Evolutionary conservation across 2,888 invertebrate species (phyloP).

Genomic region (Scaptodrosophila latifasciaeformis): DNA sequence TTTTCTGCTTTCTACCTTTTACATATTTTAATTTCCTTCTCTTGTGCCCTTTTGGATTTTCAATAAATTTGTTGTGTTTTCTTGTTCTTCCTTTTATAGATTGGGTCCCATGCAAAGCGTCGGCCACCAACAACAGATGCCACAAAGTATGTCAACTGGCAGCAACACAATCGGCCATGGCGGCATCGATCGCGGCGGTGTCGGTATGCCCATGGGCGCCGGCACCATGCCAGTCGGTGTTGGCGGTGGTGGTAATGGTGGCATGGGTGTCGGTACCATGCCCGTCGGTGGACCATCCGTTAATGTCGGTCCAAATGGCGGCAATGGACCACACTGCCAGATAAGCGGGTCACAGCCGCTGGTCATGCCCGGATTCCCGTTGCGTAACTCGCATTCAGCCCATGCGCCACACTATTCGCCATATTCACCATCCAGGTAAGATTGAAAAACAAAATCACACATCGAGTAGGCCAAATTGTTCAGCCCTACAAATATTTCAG

Average conservation of each 20-base stretch:
- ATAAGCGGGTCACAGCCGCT: slow-evolving; percentile 83
- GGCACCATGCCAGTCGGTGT: slow-evolving; percentile 64
- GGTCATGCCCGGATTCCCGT: slow-evolving; percentile 92
- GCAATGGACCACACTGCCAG: slow-evolving; percentile 77
- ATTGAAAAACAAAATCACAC: neutral
- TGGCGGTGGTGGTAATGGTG: slow-evolving; percentile 46
- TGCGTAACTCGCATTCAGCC: slow-evolving; percentile 80
- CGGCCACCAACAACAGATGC: slow-evolving; percentile 74
- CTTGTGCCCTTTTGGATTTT: no score
- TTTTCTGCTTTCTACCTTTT: no score
- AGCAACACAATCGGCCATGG: slow-evolving; percentile 77
- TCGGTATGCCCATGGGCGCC: slow-evolving; percentile 58
- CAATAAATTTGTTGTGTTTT: neutral
- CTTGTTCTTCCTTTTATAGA: slow-evolving; percentile 54
- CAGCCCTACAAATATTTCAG: no score
- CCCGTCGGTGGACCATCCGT: slow-evolving; percentile 50
- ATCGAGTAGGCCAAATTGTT: no score
- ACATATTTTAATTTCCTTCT: slow-evolving; percentile 66
- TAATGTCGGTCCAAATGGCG: slow-evolving; percentile 38
- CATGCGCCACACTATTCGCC: slow-evolving; percentile 89
- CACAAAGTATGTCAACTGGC: slow-evolving; percentile 79
- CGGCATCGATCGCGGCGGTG: slow-evolving; percentile 71
- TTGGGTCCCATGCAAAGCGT: slow-evolving; percentile 72
- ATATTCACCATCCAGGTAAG: slow-evolving; percentile 88
- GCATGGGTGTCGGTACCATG: slow-evolving; percentile 52